Evolutionary conservation across 1,140 invertebrate species (phyloP), one percentile per base, ranked within the genome.

Genomic region (Drosophila bipectinata): DNA sequence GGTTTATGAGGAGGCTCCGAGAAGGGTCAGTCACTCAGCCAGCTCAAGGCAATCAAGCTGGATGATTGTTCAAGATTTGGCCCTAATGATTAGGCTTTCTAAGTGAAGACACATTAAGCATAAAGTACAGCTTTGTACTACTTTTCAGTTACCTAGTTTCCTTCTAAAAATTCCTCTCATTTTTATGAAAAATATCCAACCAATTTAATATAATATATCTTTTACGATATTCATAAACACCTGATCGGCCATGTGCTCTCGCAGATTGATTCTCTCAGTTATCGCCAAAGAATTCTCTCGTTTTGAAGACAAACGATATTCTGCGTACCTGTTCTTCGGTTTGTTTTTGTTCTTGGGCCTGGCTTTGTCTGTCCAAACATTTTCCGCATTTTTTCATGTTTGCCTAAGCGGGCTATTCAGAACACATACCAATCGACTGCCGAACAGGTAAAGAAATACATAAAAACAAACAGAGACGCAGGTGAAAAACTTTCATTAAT

Each of bases 301-400:
- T 7, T 18, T 24, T 4, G 10, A 26, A 28, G 14, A 14, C 12
- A 41, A 44, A 80, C 81, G 81, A 77, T 80, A 85, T 80, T 85
- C 68, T 18, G 53, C 62, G 74, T 83, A 83, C 75, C 82, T 87
- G 79, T 83, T 77, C 56, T 47, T 66, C 47, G 47, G 49, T 64
- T 37, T 37, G 34, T 37, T 37, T 37, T 37, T 37, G 12, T 37
- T 37, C 34, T 37, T 85, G 77, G 72, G 85, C 80, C 80, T 71
- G 81, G 60, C 76, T 71, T 80, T 74, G 81, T 85, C 81, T 80
- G 81, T 51, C 72, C 74, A 71, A 73, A 87, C 83, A 88, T 87
- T 88, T 83, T 87, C 72, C 79, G 83, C 79, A 87, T 87, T 79
- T 88, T 87, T 87, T 64, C 82, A 83, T 79, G 75, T 76, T 41